Base-by-base conservation (phyloP, 2,113 vertebrate genomes). In the Gallinago paraguaiae region DNA sequence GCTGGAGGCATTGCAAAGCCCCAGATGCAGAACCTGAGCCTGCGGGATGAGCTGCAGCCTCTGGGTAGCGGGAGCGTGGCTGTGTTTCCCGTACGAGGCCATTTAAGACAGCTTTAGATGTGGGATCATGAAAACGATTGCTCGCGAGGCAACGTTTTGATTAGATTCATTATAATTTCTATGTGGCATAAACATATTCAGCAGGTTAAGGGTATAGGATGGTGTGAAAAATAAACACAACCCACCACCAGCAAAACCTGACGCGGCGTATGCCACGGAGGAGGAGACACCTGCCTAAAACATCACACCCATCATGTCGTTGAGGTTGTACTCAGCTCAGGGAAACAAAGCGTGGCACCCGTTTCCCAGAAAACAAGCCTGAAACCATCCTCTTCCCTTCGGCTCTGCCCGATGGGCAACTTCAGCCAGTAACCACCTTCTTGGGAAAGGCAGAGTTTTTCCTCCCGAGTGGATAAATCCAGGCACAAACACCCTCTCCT, bases 221-320 rank as follows among this genome's bases (percentile, higher is more conserved):
- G n/a, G 33, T 0, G 0, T 6, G 23, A 33, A 53, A 48, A 82
- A 22, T 14, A 23, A 20, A 30, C 23, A 31, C 41, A 51, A 6
- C 67, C 14, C 8, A 1, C 7, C 2, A 15, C 8, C 53, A 45
- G 61, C 39, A 39, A 13, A 65, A 68, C 30, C 61, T 11, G 70
- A 33, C 1, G 6, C 1, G 7, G 6, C 1, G 20, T 3, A 11
- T 5, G 0, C 14, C 15, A 2, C 0, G 33, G 48, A n/a, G 0
- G 1, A 39, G 45, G 35, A 72, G 72, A 17, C 6, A 3, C 0
- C 5, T 2, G 6, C 0, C 4, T 10, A 16, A 87, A 88, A 41
- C 23, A 23, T 2, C 53, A 50, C 41, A n/a, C 45, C 64, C 46
- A 18, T 5, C 6, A 0, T 2, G 6, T 2, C 2, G 5, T 1